Conservation (phyloP, 2,797 vertebrate species). For the Paguma larvata region DNA sequence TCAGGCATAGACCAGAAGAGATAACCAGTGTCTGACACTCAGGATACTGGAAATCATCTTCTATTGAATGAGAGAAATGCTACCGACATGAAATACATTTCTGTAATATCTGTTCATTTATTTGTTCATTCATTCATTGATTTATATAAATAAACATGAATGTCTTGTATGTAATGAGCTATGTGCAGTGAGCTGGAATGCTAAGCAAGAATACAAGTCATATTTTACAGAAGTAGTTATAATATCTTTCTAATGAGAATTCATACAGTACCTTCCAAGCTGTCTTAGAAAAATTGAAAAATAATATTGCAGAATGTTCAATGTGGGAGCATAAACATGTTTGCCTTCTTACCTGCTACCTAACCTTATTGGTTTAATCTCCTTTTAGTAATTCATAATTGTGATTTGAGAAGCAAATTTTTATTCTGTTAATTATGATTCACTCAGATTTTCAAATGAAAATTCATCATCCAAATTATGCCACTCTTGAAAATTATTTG, state of each 20-base stretch:
- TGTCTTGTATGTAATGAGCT: neutral
- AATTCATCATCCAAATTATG: neutral
- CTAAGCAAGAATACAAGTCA: neutral
- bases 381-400: neutral
- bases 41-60: neutral
- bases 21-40: neutral
- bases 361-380: neutral
- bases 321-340: neutral
- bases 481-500: neutral
- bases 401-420: neutral
- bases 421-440: neutral
- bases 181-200: neutral
- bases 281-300: neutral
- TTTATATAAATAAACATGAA: neutral
- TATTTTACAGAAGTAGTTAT: neutral
- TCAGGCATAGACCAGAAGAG: neutral
- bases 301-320: neutral
- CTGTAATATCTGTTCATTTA: neutral
- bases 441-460: conserved; percentile 9
- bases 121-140: neutral
- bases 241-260: neutral
- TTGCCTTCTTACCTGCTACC: neutral
- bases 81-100: neutral
- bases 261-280: neutral
- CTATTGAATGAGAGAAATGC: neutral